These are phyloP conservation scores for Cyanoramphus novaezelandiae DNA, from an alignment of 2,113 vertebrate genomes.

Conservation along the genomic window DNA sequence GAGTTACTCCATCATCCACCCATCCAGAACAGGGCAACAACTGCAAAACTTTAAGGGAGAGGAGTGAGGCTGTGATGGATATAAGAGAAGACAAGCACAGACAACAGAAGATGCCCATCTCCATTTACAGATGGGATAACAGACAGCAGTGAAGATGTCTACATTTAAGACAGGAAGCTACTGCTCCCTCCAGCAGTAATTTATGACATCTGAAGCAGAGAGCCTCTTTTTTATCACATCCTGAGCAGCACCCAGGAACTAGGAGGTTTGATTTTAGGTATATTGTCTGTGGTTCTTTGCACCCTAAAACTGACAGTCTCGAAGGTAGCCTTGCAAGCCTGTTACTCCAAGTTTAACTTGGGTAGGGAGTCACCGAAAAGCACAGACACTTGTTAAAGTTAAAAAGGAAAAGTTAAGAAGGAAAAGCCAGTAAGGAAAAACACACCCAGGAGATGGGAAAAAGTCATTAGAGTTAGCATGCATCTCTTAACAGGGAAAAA, in stretches of 20 bases:
- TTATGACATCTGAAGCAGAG: not conserved
- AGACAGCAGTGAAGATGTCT: not conserved
- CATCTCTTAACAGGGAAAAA: not conserved
- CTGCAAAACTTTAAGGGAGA: not conserved
- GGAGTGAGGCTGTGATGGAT: not conserved
- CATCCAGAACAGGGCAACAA: not conserved
- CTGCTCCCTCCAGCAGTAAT: not conserved
- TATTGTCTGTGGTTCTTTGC: not conserved
- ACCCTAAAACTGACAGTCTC: not conserved
- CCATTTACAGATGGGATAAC: not conserved
- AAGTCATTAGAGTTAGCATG: not conserved
- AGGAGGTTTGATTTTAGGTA: not conserved
- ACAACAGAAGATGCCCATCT: not conserved
- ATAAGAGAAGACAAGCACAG: not conserved
- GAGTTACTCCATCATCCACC: not conserved
- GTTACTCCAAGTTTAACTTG: not conserved
- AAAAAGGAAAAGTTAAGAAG: not conserved
- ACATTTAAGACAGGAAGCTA: not conserved
- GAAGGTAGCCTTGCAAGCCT: not conserved
- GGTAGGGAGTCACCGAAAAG: not conserved
- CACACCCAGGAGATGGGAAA: not conserved
- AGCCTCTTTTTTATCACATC: not conserved
- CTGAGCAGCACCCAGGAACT: not conserved
- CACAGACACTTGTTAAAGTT: not conserved
- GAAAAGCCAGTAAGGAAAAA: conserved; percentile 6